phyloP scores from a whole-genome alignment of 2,113 vertebrate genomes.

The Nothocercus julius region DNA sequence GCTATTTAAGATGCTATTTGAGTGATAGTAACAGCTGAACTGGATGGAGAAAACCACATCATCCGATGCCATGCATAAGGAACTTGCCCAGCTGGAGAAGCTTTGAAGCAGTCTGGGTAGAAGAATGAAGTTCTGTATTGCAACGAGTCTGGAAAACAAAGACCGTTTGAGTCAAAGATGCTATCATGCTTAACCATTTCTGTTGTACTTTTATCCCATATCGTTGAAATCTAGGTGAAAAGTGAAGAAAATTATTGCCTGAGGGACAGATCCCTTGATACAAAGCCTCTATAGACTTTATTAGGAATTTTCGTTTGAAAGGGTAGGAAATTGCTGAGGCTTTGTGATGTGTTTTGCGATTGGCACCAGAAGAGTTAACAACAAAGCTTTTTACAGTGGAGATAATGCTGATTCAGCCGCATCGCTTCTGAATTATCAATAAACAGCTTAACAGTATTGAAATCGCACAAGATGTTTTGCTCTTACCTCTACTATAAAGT shows the following conservation, averaged over 20 bases:
- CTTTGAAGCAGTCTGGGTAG: constrained; percentile 10
- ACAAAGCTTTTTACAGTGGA: not conserved
- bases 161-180: not conserved
- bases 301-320: not conserved
- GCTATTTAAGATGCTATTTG: not conserved
- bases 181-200: not conserved
- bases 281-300: not conserved
- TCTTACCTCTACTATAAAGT: not conserved
- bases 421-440: not conserved
- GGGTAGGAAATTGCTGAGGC: not conserved
- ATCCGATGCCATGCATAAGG: not conserved
- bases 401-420: not conserved
- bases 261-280: not conserved
- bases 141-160: constrained; percentile 34
- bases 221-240: constrained; percentile 13
- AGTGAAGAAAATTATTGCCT: not conserved
- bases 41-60: not conserved
- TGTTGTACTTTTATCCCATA: constrained; percentile 10
- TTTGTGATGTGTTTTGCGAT: not conserved
- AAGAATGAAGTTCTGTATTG: not conserved
- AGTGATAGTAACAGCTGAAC: constrained; percentile 7
- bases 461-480: not conserved
- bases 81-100: constrained; percentile 27
- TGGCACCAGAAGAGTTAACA: not conserved
- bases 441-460: not conserved